phyloP scores from a whole-genome alignment of 2,797 vertebrate species.

The Sciurus carolinensis region DNA sequence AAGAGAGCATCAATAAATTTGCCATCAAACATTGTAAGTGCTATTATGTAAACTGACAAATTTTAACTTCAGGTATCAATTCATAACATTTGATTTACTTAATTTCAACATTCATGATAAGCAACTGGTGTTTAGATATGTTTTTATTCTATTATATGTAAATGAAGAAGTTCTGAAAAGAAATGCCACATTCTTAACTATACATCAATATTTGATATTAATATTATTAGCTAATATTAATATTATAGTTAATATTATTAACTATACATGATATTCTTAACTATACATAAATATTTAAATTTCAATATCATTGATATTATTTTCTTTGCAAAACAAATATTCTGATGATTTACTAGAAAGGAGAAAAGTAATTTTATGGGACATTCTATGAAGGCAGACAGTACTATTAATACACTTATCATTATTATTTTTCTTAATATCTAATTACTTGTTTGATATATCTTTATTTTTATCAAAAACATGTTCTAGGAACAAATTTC shows the following conservation, averaged over 20 bases:
- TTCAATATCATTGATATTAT: background rate
- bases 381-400: background rate
- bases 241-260: no score
- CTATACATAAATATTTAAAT: background rate
- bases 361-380: background rate
- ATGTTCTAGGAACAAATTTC: background rate
- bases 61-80: background rate
- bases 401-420: background rate
- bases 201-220: no score
- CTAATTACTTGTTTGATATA: background rate
- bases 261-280: no score
- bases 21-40: background rate
- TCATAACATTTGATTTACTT: background rate
- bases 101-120: background rate
- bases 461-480: background rate
- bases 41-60: background rate
- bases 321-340: conserved; percentile 31
- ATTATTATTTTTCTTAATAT: background rate
- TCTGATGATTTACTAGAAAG: background rate
- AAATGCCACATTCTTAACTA: background rate
- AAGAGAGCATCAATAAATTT: background rate
- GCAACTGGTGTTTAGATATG: background rate
- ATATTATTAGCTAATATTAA: no score
- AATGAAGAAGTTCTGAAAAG: background rate
- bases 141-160: background rate